Percentiles rank a stretch among this genome's conserved stretches.
phyloP scores from a whole-genome alignment of 2,113 vertebrate species.

The Arvicanthis niloticus region DNA sequence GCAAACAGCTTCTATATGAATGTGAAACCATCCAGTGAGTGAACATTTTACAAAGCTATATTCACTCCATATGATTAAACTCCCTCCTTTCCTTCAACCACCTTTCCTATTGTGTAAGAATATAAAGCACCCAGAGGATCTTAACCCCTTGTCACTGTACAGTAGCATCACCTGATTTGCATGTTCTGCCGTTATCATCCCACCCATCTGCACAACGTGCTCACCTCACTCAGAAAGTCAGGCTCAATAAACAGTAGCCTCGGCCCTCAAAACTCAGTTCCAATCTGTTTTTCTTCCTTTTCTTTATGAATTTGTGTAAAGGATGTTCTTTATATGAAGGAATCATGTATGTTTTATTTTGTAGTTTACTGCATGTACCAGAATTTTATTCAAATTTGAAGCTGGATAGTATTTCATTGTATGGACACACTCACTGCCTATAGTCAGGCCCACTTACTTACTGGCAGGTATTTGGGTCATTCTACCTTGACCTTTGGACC shows the following conservation, averaged over 20 bases:
- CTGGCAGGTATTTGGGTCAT: background rate
- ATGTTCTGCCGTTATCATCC: background rate
- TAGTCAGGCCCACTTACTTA: background rate
- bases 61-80: background rate
- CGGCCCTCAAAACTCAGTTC: background rate
- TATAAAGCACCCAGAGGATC: background rate
- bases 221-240: background rate
- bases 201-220: background rate
- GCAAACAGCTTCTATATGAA: background rate
- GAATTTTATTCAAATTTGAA: conserved; percentile 47
- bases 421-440: background rate
- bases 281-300: background rate
- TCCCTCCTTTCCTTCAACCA: background rate
- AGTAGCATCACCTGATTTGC: background rate
- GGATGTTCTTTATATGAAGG: background rate
- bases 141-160: background rate
- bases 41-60: background rate
- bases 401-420: background rate
- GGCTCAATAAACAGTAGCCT: background rate
- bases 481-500: background rate
- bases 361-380: background rate
- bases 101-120: background rate
- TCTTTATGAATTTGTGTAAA: background rate
- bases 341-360: background rate
- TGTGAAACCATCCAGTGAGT: background rate